A percentile compares a stretch with the other conserved stretches of the same genome.
These are phyloP conservation scores for Pogonophryne albipinna DNA, from an alignment of 2,797 vertebrate genomes.

Conservation along the genomic window DNA sequence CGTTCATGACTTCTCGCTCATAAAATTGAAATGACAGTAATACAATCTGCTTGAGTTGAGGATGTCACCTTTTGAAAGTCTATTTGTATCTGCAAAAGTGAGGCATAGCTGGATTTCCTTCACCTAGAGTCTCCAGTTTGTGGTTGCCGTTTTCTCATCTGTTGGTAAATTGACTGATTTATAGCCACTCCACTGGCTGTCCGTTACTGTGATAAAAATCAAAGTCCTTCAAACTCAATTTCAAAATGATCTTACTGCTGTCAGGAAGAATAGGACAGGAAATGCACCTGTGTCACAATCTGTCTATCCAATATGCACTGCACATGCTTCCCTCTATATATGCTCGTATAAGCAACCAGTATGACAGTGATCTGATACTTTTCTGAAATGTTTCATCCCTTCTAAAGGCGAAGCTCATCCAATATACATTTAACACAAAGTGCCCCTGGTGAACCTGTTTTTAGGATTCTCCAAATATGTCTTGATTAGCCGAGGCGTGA, in stretches of 20 bases:
- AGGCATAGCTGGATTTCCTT: constrained; percentile 6
- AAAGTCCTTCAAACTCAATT: constrained; percentile 34
- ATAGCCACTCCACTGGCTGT: constrained; percentile 29
- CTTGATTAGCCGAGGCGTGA: no score
- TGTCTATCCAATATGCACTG: background rate
- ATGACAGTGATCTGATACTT: no score
- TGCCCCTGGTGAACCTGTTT: no score
- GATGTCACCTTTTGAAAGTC: background rate
- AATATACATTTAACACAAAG: no score
- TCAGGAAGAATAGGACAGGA: constrained; percentile 16
- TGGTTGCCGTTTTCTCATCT: constrained; percentile 22
- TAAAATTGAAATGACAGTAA: constrained; percentile 10
- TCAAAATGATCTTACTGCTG: constrained; percentile 26
- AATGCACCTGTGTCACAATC: constrained; percentile 6
- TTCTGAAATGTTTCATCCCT: no score
- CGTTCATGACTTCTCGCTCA: background rate
- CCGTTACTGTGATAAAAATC: constrained; percentile 38
- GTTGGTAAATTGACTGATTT: constrained; percentile 43
- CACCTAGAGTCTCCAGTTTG: constrained; percentile 6
- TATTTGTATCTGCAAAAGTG: constrained; percentile 3
- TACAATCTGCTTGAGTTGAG: constrained; percentile 9
- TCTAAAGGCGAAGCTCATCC: no score
- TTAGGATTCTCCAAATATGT: no score
- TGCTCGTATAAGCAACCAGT: no score
- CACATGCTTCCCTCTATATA: background rate